Evolutionary conservation across 1,140 invertebrate genomes (phyloP), one percentile per base, ranked within the genome.

Genomic region (Tetragnatha versicolor): DNA sequence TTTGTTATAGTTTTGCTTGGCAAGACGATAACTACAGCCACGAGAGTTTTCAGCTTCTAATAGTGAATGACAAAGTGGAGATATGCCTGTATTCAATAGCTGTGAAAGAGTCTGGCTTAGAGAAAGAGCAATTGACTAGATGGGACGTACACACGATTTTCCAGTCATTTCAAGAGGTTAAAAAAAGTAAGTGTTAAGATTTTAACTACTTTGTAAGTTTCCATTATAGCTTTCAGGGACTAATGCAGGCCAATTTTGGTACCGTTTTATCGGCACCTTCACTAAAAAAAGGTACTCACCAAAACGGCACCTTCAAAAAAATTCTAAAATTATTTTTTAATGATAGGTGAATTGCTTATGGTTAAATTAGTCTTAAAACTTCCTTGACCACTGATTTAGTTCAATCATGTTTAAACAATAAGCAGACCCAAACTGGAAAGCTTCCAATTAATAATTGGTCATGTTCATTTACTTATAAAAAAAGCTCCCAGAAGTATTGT

Each of bases 21-120:
- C 73, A 65, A 55, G 73, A 77, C 53, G 73, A 77, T 31, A 77
- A 77, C 25, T 77, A 66, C 31, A 53, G n/a, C 25, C 47, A 65
- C 42, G 31, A 65, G 12, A 49, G 66, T 20, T 77, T 65, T 25
- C 31, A 27, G 20, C 22, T 77, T 0, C 22, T 77, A 1, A 4
- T 66, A 0, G 49, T 77, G 2, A 45, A 77, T 31, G 27, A 39
- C 17, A 27, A 77, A 14, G 66, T 65, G 37, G 61, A 77, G 33
- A 53, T 77, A 25, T 53, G 29, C 29, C 66, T 65, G 22, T 65
- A 65, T 53, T 49, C 49, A 20, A 31, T 77, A 22, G 27, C 29
- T 29, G 7, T 77, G 12, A 66, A 65, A 42, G 2, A 6, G 10
- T 27, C 25, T 31, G 49, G 31, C n/a, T 73, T 53, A 5, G 42